A percentile compares a stretch with the other conserved stretches of the same genome.
phyloP scores from a whole-genome alignment of 2,888 invertebrate genomes.

The Tromatobia lineatoria region DNA sequence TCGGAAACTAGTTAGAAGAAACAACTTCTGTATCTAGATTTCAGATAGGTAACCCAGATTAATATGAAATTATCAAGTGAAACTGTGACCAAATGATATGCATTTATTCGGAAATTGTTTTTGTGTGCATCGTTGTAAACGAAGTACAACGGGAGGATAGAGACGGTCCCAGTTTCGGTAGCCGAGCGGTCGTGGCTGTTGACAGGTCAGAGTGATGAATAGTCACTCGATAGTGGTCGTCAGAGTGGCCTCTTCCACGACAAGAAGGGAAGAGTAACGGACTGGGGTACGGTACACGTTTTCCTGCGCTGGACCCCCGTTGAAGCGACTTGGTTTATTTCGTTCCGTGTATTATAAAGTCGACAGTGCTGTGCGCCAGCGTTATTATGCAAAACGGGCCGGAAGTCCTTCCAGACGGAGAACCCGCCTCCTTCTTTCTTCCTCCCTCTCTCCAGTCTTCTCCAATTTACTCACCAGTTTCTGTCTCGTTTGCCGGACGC shows the following conservation, averaged over 20 bases:
- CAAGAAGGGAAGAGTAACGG: constrained; percentile 21
- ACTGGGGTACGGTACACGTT: constrained; percentile 13
- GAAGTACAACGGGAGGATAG: neutral
- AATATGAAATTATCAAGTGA: no score
- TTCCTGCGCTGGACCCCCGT: constrained; percentile 16
- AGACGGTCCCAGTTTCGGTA: constrained; percentile 54
- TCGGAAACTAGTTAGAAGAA: no score
- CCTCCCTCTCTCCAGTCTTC: constrained; percentile 55
- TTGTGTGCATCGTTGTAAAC: neutral
- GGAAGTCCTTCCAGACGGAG: constrained; percentile 73
- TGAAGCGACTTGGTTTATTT: neutral
- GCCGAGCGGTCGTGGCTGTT: constrained; percentile 69
- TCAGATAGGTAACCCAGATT: neutral
- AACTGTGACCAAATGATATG: no score
- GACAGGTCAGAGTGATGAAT: constrained; percentile 76
- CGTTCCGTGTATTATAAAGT: neutral
- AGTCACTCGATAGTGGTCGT: constrained; percentile 57
- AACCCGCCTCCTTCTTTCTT: constrained; percentile 40
- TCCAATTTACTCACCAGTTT: constrained; percentile 57
- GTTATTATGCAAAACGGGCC: constrained; percentile 77
- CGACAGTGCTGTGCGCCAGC: constrained; percentile 56
- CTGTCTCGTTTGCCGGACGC: constrained; percentile 16
- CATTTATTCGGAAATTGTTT: neutral
- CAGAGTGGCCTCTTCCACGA: constrained; percentile 14
- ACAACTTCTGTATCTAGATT: neutral